These are phyloP conservation scores for Pedionomus torquatus DNA, from an alignment of 2,113 vertebrate genomes.

Conservation along the genomic window DNA sequence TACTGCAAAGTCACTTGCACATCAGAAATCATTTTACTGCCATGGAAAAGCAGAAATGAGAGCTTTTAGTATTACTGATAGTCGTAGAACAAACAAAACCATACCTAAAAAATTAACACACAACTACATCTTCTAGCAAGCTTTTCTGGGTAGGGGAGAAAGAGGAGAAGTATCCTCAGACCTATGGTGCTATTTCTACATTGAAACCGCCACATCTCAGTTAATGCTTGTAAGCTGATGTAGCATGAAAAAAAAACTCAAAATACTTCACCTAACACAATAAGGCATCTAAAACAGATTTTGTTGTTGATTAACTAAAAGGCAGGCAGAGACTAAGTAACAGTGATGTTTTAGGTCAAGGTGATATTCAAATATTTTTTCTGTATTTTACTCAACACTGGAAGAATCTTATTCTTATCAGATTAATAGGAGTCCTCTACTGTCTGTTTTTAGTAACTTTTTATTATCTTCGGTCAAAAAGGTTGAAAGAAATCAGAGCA, in stretches of 20 bases:
- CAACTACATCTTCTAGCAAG: background rate
- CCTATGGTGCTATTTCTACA: background rate
- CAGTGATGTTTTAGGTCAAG: background rate
- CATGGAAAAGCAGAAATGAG: background rate
- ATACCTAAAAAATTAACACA: background rate
- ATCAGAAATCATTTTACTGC: background rate
- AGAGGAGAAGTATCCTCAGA: background rate
- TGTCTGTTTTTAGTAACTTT: background rate
- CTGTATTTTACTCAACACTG: background rate
- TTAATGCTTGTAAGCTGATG: background rate
- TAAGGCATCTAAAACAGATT: background rate
- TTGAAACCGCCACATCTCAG: background rate
- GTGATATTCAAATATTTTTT: background rate
- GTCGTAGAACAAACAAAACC: background rate
- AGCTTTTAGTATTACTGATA: background rate
- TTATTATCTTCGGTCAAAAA: background rate
- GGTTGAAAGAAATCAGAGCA: background rate
- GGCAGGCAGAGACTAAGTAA: background rate
- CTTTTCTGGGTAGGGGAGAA: rapidly evolving
- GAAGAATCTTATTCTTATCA: background rate
- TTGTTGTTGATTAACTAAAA: background rate
- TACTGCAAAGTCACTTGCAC: background rate
- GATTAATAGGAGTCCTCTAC: background rate
- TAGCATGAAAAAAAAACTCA: background rate
- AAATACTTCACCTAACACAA: background rate